Evolutionary conservation across 2,113 vertebrate genomes (phyloP), one percentile per base, ranked within the genome.

Genomic region (Callorhinus ursinus): DNA sequence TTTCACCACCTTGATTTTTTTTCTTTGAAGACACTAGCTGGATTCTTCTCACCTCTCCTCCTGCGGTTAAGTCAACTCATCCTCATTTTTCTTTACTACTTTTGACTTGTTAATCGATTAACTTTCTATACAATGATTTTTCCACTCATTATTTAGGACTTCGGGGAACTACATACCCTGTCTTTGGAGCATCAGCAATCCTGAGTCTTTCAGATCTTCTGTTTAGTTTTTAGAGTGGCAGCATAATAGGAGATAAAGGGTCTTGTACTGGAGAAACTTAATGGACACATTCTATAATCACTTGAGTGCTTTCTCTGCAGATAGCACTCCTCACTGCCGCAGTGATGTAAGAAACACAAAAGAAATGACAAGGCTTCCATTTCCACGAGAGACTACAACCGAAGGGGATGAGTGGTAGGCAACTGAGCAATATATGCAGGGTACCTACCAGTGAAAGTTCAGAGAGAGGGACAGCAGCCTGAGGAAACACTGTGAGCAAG

Each of bases 201-300:
- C 16, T 51, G 16, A 76, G 39, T 22, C 42, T 88, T 93, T 90
- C 36, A 79, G 49, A 92, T 10, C 22, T 36, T 90, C 49, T 53
- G 61, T 46, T 88, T 82, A 72, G 82, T 63, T 97, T 85, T 69
- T 36, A 59, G 82, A 79, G 18, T 46, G 72, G 79, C 61, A 90
- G 72, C 69, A 39, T 86, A 91, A 96, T 53, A 69, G 55, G 59
- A 82, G 55, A 82, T 28, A 82, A 88, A 91, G 86, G 55, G 92
- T 76, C 55, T 51, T 53, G 2, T 33, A 19, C 65, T 36, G n/a
- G 63, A 86, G 51, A 93, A 93, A 87, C 39, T 61, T 93, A 94
- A 79, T 90, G 67, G 88, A 69, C 51, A 83, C 33, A 83, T 46
- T 95, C 67, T 79, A 57, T 76, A 93, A 96, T 91, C 82, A 97